A percentile compares a stretch with the other conserved stretches of the same genome.
phyloP scores from a whole-genome alignment of 2,888 invertebrate genomes.

The Ecdyonurus torrentis region DNA sequence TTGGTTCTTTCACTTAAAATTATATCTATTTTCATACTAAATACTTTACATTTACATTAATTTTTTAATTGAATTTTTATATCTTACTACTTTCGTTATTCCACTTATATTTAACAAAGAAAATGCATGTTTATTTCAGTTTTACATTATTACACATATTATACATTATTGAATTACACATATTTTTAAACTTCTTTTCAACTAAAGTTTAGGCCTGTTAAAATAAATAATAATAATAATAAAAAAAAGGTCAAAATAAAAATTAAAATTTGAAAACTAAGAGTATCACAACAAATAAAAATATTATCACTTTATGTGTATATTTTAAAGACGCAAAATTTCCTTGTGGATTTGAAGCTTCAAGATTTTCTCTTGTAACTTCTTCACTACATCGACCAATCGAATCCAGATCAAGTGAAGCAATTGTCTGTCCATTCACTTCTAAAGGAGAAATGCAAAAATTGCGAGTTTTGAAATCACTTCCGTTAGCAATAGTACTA shows the following conservation, averaged over 20 bases:
- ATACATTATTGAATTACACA: no score
- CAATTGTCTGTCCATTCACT: slow-evolving; percentile 61
- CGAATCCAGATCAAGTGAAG: slow-evolving; percentile 42
- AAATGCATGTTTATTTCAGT: background rate
- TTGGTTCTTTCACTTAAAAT: no score
- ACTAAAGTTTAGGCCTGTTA: no score
- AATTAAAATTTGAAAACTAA: background rate
- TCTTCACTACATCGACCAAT: slow-evolving; percentile 34
- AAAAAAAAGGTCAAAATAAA: no score
- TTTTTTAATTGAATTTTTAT: no score
- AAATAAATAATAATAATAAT: no score
- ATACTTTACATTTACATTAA: no score
- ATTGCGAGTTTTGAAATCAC: slow-evolving; percentile 54
- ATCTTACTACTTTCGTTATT: no score
- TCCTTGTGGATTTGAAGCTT: background rate
- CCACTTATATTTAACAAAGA: background rate
- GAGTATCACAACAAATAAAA: background rate
- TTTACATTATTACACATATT: background rate
- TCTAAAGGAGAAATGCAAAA: slow-evolving; percentile 75
- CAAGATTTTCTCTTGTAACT: background rate
- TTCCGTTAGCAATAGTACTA: slow-evolving; percentile 48
- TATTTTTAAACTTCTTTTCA: no score
- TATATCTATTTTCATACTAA: no score
- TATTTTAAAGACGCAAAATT: no score
- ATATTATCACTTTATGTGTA: background rate